Evolutionary conservation across 2,797 vertebrate genomes (phyloP).

Genomic region (Emys orbicularis): DNA sequence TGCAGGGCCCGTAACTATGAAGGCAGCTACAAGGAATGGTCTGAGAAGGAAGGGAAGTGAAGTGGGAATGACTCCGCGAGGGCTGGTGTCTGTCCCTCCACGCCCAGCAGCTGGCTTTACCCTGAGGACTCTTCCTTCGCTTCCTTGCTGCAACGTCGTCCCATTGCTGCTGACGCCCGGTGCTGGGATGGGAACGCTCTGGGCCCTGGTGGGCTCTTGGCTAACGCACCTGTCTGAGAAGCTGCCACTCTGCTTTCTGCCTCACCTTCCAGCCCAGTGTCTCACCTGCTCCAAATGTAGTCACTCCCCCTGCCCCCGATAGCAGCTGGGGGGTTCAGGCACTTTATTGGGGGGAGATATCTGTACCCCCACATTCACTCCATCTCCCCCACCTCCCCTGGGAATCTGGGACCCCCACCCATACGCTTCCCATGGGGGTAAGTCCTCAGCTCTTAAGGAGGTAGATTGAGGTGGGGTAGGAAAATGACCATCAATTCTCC

Average conservation of each 20-base stretch:
- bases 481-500: too few relatives aligned
- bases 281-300: not conserved
- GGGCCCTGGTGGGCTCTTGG: not conserved
- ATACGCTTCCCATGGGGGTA: not conserved
- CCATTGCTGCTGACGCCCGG: not conserved
- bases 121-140: not conserved
- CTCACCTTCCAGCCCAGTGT: not conserved
- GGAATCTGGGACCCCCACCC: not conserved
- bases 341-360: not conserved
- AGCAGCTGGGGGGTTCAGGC: not conserved
- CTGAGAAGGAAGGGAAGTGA: conserved; percentile 43
- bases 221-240: not conserved
- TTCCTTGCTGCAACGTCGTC: not conserved
- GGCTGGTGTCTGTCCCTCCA: not conserved
- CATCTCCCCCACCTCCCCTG: not conserved
- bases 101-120: not conserved
- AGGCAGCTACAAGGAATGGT: conserved; percentile 64
- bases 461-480: too few relatives aligned
- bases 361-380: not conserved
- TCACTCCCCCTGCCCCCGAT: not conserved
- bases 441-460: too few relatives aligned
- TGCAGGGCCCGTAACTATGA: conserved; percentile 58
- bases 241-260: not conserved
- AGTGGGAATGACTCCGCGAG: not conserved
- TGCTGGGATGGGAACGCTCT: not conserved